Base-by-base conservation (phyloP, 2,113 vertebrate species). In the Callospermophilus lateralis region DNA sequence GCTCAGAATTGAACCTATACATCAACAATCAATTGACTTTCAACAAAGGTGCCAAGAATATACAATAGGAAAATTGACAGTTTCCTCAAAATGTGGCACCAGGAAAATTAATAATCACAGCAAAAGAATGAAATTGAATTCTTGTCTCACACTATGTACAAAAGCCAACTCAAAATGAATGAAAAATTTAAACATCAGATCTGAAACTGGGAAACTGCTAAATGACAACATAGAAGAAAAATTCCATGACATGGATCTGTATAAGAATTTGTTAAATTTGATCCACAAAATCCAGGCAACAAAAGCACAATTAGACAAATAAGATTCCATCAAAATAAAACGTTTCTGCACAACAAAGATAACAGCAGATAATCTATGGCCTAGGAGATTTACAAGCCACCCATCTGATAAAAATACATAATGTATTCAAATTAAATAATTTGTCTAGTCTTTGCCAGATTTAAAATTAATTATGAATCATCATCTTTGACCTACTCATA, bases 391-490 rank as follows among this genome's bases (percentile, higher is more conserved):
- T 73, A 0, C 48, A 85, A 45, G 45, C 13, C 11, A 34, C 19
- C 34, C 1, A 15, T n/a, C 32, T 39, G n/a, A 55, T 19, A 39
- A 72, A 87, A 26, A 86, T 53, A 72, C n/a, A 55, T 55, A 4
- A 37, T 8, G 24, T 28, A 72, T 4, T 68, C 32, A 8, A 39
- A n/a, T 84, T 26, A 94, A 98, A 53, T 86, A 61, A 77, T 90
- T 79, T 96, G 88, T 94, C 81, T 0, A 92, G 4, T 8, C 45
- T 65, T 65, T 83, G 10, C 20, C 93, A 77, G 48, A 65, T 92
- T 85, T 55, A 89, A 93, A 83, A 91, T 81, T 55, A 2, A 15
- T 17, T 86, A 63, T 81, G 16, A 85, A 24, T 15, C 42, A 51
- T 76, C 26, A 80, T 93, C 11, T 83, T 51, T 86, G 68, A 83